Evolutionary conservation across 2,797 vertebrate species (phyloP).

Genomic region (Macrochelys suwanniensis): DNA sequence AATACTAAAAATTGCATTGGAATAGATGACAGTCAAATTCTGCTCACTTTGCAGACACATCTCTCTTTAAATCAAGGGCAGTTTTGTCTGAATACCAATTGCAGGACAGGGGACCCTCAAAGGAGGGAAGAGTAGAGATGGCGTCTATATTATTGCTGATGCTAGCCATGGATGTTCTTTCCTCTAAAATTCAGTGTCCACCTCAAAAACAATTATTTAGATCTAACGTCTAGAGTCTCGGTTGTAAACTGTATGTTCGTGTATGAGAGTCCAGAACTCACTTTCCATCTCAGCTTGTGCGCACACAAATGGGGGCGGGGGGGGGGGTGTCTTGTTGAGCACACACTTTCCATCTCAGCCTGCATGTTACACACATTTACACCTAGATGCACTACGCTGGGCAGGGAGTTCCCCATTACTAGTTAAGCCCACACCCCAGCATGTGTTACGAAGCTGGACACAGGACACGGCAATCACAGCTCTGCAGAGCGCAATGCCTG

Average conservation of each 20-base stretch:
- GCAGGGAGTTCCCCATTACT: neutral
- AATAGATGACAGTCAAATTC: neutral
- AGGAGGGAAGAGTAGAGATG: neutral
- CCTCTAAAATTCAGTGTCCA: neutral
- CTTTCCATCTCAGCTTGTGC: neutral
- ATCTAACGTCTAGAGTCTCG: neutral
- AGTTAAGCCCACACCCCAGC: neutral
- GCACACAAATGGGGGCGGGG: neutral
- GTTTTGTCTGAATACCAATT: neutral
- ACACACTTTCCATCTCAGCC: neutral
- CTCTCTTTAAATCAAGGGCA: neutral
- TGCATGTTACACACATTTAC: neutral
- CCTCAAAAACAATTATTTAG: neutral
- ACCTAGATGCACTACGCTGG: neutral
- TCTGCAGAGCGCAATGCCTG: neutral
- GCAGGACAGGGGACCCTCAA: neutral
- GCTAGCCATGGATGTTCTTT: neutral
- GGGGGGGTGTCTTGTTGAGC: neutral
- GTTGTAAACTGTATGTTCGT: neutral
- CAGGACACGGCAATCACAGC: neutral
- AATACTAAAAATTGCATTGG: neutral
- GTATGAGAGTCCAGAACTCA: neutral
- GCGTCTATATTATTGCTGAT: neutral
- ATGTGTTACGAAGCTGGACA: neutral
- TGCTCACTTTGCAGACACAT: fast-evolving